These are phyloP conservation scores for Callitettix versicolor DNA, from an alignment of 1,140 invertebrate genomes.

Conservation along the genomic window DNA sequence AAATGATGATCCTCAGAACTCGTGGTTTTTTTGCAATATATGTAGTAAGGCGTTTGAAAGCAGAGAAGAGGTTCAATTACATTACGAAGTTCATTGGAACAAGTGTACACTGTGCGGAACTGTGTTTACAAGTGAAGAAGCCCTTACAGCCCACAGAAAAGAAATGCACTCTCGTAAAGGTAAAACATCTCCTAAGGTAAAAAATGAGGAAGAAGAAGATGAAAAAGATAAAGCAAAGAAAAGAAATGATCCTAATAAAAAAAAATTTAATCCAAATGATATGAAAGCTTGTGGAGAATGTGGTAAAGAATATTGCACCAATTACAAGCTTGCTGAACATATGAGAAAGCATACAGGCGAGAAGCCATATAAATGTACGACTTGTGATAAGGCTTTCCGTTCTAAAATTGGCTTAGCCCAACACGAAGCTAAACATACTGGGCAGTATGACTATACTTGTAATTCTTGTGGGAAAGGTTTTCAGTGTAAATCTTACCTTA, in stretches of 20 bases:
- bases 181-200: slow-evolving; percentile 20
- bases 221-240: slow-evolving; percentile 22
- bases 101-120: slow-evolving; percentile 36
- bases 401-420: slow-evolving; percentile 55
- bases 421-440: slow-evolving; percentile 52
- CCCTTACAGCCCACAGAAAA: slow-evolving; percentile 35
- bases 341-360: slow-evolving; percentile 68
- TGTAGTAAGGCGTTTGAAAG: slow-evolving; percentile 40
- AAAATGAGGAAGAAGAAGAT: slow-evolving; percentile 18
- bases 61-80: slow-evolving; percentile 34
- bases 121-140: slow-evolving; percentile 37
- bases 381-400: slow-evolving; percentile 62
- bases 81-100: slow-evolving; percentile 42
- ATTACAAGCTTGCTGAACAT: slow-evolving; percentile 64
- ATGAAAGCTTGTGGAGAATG: slow-evolving; percentile 42
- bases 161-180: slow-evolving; percentile 28
- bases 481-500: slow-evolving; percentile 56
- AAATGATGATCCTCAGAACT: slow-evolving; percentile 10
- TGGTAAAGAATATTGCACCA: slow-evolving; percentile 46
- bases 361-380: slow-evolving; percentile 61
- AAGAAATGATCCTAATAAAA: slow-evolving; percentile 21
- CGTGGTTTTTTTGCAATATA: slow-evolving; percentile 40
- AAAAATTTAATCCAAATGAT: slow-evolving; percentile 27
- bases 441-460: slow-evolving; percentile 53
- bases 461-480: slow-evolving; percentile 58